These are phyloP conservation scores for Sebastes vulpes DNA, from an alignment of 2,797 vertebrate species.

Conservation along the genomic window DNA sequence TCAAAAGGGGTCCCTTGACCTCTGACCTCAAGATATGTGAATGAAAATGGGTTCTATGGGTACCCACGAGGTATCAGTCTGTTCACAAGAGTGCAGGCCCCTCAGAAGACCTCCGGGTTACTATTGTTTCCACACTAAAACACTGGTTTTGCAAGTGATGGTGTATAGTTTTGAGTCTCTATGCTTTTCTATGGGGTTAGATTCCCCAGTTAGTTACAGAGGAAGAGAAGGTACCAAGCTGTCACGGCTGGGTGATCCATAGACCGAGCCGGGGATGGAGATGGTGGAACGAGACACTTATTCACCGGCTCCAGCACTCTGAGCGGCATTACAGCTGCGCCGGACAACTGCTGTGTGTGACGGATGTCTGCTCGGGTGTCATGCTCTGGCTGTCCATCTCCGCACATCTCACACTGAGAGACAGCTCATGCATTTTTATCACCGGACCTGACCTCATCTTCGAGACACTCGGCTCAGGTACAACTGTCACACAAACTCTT, in stretches of 20 bases:
- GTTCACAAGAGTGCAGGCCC: neutral
- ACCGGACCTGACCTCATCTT: constrained; percentile 68
- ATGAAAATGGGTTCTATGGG: too few relatives aligned
- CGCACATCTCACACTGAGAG: constrained; percentile 34
- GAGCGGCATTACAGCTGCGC: constrained; percentile 50
- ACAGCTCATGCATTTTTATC: constrained; percentile 76
- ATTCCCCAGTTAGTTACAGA: constrained; percentile 16
- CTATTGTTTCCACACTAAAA: neutral
- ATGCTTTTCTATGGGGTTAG: neutral
- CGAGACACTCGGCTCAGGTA: constrained; percentile 45
- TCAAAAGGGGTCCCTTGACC: too few relatives aligned
- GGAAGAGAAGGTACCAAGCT: constrained; percentile 28
- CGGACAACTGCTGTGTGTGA: constrained; percentile 57
- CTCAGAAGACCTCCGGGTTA: neutral
- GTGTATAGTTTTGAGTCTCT: neutral
- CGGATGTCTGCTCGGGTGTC: constrained; percentile 53
- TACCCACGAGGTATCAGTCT: neutral
- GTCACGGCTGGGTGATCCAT: constrained; percentile 58
- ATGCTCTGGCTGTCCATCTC: constrained; percentile 69
- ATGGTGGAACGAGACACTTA: constrained; percentile 58
- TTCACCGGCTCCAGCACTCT: constrained; percentile 55
- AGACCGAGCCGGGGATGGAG: constrained; percentile 54
- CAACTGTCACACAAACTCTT: constrained; percentile 48
- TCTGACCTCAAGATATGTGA: too few relatives aligned
- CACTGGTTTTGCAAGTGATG: neutral